phyloP scores from a whole-genome alignment of 2,113 vertebrate species.

The Mirza zaza region DNA sequence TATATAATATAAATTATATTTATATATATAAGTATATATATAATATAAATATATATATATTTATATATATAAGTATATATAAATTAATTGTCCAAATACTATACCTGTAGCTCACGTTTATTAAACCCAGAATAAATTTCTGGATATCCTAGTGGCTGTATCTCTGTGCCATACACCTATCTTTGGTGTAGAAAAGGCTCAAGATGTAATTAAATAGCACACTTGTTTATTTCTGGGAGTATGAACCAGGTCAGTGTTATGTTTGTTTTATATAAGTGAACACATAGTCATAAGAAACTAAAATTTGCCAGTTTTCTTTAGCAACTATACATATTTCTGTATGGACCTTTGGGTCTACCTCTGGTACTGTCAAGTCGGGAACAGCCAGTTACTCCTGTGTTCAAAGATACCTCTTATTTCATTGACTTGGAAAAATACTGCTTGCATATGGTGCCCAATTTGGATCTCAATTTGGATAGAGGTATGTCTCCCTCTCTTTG shows the following conservation, averaged over 20 bases:
- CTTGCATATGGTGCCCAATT: conserved; percentile 73
- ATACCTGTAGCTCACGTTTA: not conserved
- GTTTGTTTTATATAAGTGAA: conserved; percentile 54
- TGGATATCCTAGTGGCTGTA: not conserved
- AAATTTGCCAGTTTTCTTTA: conserved; percentile 82
- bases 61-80: not conserved
- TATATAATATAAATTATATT: too few relatives aligned
- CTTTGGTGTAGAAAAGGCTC: conserved; percentile 7
- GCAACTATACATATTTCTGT: conserved; percentile 84
- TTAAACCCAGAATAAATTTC: conserved; percentile 38
- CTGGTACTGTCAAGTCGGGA: conserved; percentile 65
- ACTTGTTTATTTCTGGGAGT: conserved; percentile 42
- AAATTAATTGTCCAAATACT: conserved; percentile 13
- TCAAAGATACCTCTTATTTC: conserved; percentile 80
- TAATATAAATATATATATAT: not conserved
- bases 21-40: not conserved
- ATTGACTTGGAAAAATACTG: conserved; percentile 84
- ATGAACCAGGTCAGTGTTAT: not conserved
- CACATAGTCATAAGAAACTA: not conserved
- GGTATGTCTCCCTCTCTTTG: conserved; percentile 63
- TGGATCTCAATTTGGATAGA: conserved; percentile 73
- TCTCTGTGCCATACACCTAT: not conserved
- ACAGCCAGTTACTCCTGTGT: conserved; percentile 74
- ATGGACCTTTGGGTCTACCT: conserved; percentile 87
- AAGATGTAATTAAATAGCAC: not conserved